Evolutionary conservation across 2,113 vertebrate genomes (phyloP), one percentile per base, ranked within the genome.

Genomic region (Otus sunia): DNA sequence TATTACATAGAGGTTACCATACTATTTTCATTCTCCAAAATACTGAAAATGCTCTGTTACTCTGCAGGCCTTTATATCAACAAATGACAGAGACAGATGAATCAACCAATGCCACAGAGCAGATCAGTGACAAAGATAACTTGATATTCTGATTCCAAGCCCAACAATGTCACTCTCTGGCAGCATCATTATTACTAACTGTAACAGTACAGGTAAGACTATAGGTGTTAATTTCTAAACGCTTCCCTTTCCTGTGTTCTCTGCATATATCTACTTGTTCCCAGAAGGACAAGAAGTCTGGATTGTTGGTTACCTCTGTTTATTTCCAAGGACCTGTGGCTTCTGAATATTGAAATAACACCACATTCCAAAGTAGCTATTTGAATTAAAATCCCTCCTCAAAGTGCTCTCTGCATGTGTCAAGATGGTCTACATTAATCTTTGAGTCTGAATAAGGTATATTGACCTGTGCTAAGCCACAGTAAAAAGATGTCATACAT

Each of bases 151-250:
- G 14, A 49, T 36, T 87, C 26, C 53, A 82, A n/a, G 15, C 34
- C 16, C 9, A 83, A 17, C 2, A 36, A 10, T 19, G 4, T 50
- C 25, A 66, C 14, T 25, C 77, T 87, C 60, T 3, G 1, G 45
- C 12, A 39, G 6, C 1, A 10, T 49, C 7, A 8, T 30, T 72
- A 10, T 2, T 62, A 68, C 1, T 36, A 43, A 3, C 5, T 55
- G 8, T 84, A 60, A 50, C 43, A 45, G 43, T 18, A 45, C 43
- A 45, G 43, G 17, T 45, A 45, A 45, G 43, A 45, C 16, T 45
- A 60, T 4, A 49, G 7, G 23, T 47, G 16, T 60, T 81, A 67
- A 58, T 66, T 73, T 91, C 9, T 13, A 49, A 67, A 69, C 90
- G 1, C 5, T 55, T 90, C 14, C 4, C 11, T 16, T 60, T 86